Evolutionary conservation across 1,140 invertebrate species (phyloP).

Genomic region (Globodera rostochiensis): DNA sequence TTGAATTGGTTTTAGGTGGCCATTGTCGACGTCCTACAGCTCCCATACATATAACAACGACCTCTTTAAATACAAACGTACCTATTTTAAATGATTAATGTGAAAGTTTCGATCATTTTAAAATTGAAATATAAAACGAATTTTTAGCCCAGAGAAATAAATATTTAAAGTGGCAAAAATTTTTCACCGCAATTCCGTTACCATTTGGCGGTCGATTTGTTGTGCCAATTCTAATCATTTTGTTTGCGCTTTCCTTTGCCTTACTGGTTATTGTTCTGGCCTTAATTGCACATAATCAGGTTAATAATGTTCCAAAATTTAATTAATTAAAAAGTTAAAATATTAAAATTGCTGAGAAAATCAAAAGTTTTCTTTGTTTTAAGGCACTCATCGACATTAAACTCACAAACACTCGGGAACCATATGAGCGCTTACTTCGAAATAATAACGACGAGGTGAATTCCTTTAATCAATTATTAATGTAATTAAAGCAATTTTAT

Average conservation of each 20-base stretch:
- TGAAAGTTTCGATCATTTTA: background rate
- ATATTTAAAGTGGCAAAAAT: background rate
- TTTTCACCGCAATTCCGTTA: background rate
- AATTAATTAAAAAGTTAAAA: too few species aligned
- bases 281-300: slow-evolving; percentile 4
- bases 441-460: slow-evolving; percentile 11
- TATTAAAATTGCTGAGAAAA: too few species aligned
- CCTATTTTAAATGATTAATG: background rate
- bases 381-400: background rate
- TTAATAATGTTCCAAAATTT: background rate
- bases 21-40: background rate
- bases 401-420: background rate
- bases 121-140: background rate
- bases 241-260: background rate
- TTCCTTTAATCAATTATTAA: background rate
- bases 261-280: background rate
- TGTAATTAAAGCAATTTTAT: slow-evolving; percentile 16
- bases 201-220: background rate
- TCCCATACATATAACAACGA: background rate
- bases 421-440: background rate
- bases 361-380: background rate
- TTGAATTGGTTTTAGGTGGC: background rate
- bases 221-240: background rate
- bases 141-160: background rate
- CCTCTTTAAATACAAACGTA: background rate